Evolutionary conservation across 1,140 invertebrate genomes (phyloP).

Genomic region (Drosophila pandora): DNA sequence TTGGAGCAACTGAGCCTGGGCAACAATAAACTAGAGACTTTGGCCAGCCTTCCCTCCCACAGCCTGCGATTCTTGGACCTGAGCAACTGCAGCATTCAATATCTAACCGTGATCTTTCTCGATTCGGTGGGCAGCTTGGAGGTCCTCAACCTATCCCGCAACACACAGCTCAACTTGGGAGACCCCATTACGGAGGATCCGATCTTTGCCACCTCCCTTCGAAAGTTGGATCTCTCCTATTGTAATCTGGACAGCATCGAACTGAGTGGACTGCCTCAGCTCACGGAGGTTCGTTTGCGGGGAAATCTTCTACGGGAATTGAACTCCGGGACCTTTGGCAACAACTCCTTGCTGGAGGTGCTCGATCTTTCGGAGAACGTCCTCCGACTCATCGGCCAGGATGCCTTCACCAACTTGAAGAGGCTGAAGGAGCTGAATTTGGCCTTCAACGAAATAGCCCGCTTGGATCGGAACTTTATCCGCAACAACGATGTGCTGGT

Average conservation of each 20-base stretch:
- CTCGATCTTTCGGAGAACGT: constrained; percentile 88
- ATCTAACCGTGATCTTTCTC: constrained; percentile 84
- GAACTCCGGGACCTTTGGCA: constrained; percentile 85
- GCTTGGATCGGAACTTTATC: constrained; percentile 85
- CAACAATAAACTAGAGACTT: constrained; percentile 84
- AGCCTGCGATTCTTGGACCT: constrained; percentile 85
- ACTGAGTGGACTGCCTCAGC: constrained; percentile 86
- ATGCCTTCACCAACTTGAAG: constrained; percentile 85
- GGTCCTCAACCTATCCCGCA: constrained; percentile 85
- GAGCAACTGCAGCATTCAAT: constrained; percentile 85
- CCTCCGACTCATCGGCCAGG: constrained; percentile 85
- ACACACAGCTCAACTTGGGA: constrained; percentile 84
- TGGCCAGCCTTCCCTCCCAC: constrained; percentile 84
- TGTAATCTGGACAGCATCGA: constrained; percentile 87
- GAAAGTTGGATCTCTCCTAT: constrained; percentile 86
- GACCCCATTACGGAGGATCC: constrained; percentile 66
- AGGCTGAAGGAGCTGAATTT: constrained; percentile 86
- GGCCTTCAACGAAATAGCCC: constrained; percentile 87
- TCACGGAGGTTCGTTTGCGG: constrained; percentile 85
- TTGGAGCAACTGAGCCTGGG: constrained; percentile 85
- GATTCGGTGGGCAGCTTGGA: constrained; percentile 84
- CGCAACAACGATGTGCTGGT: constrained; percentile 85
- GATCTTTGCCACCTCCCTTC: constrained; percentile 85
- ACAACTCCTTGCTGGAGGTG: constrained; percentile 86
- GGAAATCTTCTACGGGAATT: constrained; percentile 86